Evolutionary conservation across 2,888 invertebrate species (phyloP), one percentile per base, ranked within the genome.

Genomic region (Sarcophaga carnaria): DNA sequence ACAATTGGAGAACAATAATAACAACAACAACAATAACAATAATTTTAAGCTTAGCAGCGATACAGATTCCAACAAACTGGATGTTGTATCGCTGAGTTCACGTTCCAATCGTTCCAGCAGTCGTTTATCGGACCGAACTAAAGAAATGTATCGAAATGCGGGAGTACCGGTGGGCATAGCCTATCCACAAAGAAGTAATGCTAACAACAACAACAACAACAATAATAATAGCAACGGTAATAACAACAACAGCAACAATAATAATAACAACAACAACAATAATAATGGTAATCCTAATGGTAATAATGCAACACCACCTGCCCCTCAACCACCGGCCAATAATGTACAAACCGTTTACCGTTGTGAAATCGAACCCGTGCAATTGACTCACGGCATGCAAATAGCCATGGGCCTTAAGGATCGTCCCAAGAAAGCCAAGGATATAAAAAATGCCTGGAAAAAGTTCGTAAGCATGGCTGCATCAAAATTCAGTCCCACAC

Each of bases 361-460:
- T 37, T 93, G 93, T 60, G 93, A 94, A 87, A 91, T 93, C 14
- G 92, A 92, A 25, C 93, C 92, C 0, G 91, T 92, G 0, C 93
- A 92, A 37, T 83, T 93, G 63, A 92, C 93, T 2, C 92, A 93
- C 76, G 93, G 93, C 67, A 93, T 93, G 93, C 93, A 93, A 89
- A 93, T 93, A 49, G 93, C 93, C 64, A 92, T 93, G 88, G 93
- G 93, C 0, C 87, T 93, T 0, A 93, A 93, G 86, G 93, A 93
- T 90, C 93, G 93, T 0, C 93, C 93, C 59, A 94, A 94, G 86
- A 93, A 94, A 85, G 92, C 94, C 5, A 94, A 94, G 88, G 94
- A 94, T 88, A 90, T 94, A 45, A 94, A 93, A 89, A 93, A 94
- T 79, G 93, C 94, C 3, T 94, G 94, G 94, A 93, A 92, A 63